Evolutionary conservation across 2,113 vertebrate species (phyloP).

Genomic region (Tachycineta bicolor): DNA sequence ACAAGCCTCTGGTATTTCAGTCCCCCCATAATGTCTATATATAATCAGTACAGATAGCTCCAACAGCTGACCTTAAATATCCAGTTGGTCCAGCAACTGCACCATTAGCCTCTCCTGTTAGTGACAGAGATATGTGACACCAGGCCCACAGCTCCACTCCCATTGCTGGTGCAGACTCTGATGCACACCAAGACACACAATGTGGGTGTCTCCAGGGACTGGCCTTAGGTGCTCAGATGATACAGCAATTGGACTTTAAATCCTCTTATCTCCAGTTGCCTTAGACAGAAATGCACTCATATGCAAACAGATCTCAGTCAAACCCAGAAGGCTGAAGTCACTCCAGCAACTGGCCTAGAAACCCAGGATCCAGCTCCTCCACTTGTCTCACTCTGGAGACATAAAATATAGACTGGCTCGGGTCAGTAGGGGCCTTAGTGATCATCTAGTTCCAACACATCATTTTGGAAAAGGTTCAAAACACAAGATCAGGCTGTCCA

Average conservation of each 20-base stretch:
- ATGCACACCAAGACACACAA: not conserved
- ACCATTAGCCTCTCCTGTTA: not conserved
- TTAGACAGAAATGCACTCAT: not conserved
- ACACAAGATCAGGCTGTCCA: not conserved
- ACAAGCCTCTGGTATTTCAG: not conserved
- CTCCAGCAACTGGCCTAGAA: not conserved
- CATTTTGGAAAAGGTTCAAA: not conserved
- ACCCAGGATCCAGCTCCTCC: not conserved
- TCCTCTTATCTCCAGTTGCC: not conserved
- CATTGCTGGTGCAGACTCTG: not conserved
- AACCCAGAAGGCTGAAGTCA: rapidly evolving
- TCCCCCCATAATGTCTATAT: too few species aligned
- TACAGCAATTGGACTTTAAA: not conserved
- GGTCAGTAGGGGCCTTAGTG: not conserved
- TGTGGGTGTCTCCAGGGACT: not conserved
- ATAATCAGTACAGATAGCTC: not conserved
- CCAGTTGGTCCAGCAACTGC: not conserved
- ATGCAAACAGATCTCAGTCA: not conserved
- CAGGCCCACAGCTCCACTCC: not conserved
- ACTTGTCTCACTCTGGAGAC: not conserved
- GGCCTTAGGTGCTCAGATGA: not conserved
- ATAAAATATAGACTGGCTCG: not conserved
- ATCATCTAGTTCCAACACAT: not conserved
- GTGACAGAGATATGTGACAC: not conserved
- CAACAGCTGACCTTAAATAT: not conserved